These are phyloP conservation scores for Brassicogethes aeneus DNA, from an alignment of 2,888 invertebrate genomes.

Conservation along the genomic window DNA sequence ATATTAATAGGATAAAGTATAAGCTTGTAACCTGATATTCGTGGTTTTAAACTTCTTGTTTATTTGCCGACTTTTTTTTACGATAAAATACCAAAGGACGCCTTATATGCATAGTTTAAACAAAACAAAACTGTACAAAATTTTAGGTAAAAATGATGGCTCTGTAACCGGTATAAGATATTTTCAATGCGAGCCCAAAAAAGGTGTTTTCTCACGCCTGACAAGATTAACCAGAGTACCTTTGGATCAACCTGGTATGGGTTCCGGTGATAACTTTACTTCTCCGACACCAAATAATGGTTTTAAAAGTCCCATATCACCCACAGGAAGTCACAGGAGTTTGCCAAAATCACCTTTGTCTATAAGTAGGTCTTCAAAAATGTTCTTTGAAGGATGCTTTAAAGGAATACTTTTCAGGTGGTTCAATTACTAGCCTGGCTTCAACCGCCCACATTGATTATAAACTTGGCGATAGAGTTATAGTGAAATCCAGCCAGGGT, in stretches of 20 bases:
- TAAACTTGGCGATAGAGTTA: slow-evolving; percentile 84
- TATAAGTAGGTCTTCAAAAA: slow-evolving; percentile 25
- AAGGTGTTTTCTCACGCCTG: slow-evolving; percentile 88
- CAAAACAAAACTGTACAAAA: too few species aligned
- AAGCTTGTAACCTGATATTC: too few species aligned
- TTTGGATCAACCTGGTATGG: slow-evolving; percentile 45
- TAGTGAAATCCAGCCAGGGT: slow-evolving; percentile 77
- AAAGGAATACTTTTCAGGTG: slow-evolving; percentile 30
- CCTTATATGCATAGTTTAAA: too few species aligned
- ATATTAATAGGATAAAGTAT: too few species aligned
- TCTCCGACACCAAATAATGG: slow-evolving; percentile 26
- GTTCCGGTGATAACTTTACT: slow-evolving; percentile 24
- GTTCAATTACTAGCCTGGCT: slow-evolving; percentile 44
- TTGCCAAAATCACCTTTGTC: slow-evolving; percentile 28
- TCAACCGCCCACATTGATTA: slow-evolving; percentile 50
- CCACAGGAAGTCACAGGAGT: slow-evolving; percentile 32
- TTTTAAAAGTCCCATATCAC: slow-evolving; percentile 32
- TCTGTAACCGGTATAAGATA: slow-evolving; percentile 87
- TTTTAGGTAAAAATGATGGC: slow-evolving; percentile 89
- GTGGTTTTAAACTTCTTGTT: too few species aligned
- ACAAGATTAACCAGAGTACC: slow-evolving; percentile 74
- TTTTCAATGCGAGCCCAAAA: slow-evolving; percentile 87
- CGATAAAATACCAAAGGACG: too few species aligned
- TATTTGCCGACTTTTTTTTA: too few species aligned
- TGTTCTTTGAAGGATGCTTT: neutral